A percentile compares a stretch with the other conserved stretches of the same genome.
phyloP scores from a whole-genome alignment of 2,113 vertebrate species.

The Mionectes macconnelli region DNA sequence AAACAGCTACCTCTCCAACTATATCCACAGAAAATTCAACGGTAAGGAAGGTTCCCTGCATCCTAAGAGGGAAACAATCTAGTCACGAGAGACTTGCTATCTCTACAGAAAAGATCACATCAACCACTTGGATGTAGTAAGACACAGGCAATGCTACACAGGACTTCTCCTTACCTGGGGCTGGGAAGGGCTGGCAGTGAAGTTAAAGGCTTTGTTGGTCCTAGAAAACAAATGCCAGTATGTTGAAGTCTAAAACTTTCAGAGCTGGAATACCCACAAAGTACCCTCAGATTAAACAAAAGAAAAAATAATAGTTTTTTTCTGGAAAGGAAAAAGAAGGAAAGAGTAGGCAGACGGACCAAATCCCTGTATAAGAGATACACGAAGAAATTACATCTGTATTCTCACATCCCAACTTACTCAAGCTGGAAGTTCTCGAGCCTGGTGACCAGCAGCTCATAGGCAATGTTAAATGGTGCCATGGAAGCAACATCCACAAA shows the following conservation, averaged over 20 bases:
- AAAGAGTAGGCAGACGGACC: neutral
- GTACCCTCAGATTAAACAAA: neutral
- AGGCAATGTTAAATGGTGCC: constrained; percentile 72
- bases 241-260: neutral
- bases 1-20: neutral
- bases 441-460: constrained; percentile 76
- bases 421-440: constrained; percentile 75
- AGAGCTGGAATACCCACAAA: neutral
- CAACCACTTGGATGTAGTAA: neutral
- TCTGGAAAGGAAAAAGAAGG: neutral
- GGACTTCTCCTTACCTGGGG: constrained; percentile 75
- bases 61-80: neutral
- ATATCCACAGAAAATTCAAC: neutral
- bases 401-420: constrained; percentile 65
- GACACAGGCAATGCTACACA: neutral
- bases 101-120: neutral
- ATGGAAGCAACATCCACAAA: constrained; percentile 80
- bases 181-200: constrained; percentile 82
- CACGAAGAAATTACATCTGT: neutral
- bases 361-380: neutral
- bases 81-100: neutral
- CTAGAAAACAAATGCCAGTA: constrained; percentile 60
- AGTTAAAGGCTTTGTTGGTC: constrained; percentile 73
- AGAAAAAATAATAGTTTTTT: neutral
- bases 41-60: neutral